Conservation (phyloP, 2,113 vertebrate genomes). For the Anarhynchus alexandrinus region DNA sequence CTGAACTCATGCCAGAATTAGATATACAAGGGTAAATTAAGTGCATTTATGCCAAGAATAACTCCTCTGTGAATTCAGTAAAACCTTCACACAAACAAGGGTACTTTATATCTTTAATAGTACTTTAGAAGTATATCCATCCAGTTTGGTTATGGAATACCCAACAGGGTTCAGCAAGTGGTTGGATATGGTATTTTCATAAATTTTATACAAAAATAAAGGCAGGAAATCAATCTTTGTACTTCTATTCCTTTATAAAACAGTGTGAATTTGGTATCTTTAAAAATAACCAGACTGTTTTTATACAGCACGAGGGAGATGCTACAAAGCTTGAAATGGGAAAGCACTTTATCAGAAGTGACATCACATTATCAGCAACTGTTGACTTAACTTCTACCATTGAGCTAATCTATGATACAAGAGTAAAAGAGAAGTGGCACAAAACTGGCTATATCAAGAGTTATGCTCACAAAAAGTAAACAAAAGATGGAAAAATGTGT, state of each 20-base stretch:
- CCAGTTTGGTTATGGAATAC: background rate
- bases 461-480: background rate
- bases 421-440: background rate
- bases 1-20: slow-evolving; percentile 42
- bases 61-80: slow-evolving; percentile 46
- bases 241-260: background rate
- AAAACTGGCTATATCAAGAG: background rate
- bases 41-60: slow-evolving; percentile 34
- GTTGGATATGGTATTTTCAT: background rate
- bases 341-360: background rate
- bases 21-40: slow-evolving; percentile 45
- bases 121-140: background rate
- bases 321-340: background rate
- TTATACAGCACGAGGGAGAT: background rate
- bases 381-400: background rate
- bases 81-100: background rate
- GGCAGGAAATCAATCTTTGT: background rate
- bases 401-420: background rate
- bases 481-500: background rate
- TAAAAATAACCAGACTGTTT: background rate
- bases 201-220: slow-evolving; percentile 10
- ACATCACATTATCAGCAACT: background rate
- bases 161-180: background rate
- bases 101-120: slow-evolving; percentile 42
- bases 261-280: background rate